Base-by-base conservation (phyloP, 2,888 invertebrate genomes). In the Aporophyla nigra region DNA sequence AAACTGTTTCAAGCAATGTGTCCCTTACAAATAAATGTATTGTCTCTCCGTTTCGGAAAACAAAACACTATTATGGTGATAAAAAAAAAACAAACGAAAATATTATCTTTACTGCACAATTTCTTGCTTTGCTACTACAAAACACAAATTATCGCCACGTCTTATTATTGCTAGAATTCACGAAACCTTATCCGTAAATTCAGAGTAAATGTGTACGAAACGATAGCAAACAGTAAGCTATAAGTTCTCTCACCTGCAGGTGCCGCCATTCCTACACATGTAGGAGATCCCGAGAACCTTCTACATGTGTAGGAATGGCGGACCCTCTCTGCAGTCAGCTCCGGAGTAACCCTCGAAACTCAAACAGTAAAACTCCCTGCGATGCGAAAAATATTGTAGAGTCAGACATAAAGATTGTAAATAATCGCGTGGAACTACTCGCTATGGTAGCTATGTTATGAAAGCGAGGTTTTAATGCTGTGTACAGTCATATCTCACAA, bases 201-300 rank as follows among this genome's bases (percentile, higher is more conserved):
- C 33, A 33, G 40, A 5, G 40, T 5, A 0, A 40, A 40, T 40
- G 40, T 7, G 5, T 5, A 7, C 40, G 40, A 40, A 40, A 40
- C 6, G 40, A 7, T 7, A 7, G 40, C 40, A 5, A 5, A 40
- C 40, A 5, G 1, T 0, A 1, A 1, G 7, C 10, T 46, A 2
- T 3, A 46, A 46, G 19, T 71, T 59, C 80, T 76, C 87, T 97
- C 97, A 99, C 99, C 98, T 98, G 97, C 99, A 99, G 71, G 97
- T 98, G 79, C 98, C 98, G 59, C 98, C 98, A 90, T 98, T 98
- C 93, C 97, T 97, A 94, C 99, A 99, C 91, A 98, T 97, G 89
- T 95, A 95, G 61, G 94, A 92, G 43, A 94, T 76, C 89, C 90
- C 79, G 97, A n/a, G n/a, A n/a, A n/a, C n/a, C n/a, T n/a, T n/a